These are phyloP conservation scores for Cyphomyrmex costatus DNA, from an alignment of 1,140 invertebrate species.

Conservation along the genomic window DNA sequence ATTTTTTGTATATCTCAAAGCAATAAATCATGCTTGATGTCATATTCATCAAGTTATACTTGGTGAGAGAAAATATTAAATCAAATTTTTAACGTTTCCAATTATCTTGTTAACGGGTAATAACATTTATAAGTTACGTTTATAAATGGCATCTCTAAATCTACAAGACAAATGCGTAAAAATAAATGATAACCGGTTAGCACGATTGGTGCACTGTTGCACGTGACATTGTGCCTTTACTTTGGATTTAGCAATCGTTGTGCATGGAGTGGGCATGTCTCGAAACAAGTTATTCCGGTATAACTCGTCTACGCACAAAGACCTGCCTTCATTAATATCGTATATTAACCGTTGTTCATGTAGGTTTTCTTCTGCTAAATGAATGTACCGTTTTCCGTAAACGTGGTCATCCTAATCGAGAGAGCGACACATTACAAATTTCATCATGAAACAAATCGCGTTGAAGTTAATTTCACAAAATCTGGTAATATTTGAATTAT, in stretches of 20 bases:
- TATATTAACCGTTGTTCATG: slow-evolving; percentile 65
- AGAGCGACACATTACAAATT: slow-evolving; percentile 8
- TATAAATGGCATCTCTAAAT: slow-evolving; percentile 48
- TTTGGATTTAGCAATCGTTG: slow-evolving; percentile 69
- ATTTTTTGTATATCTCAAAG: neutral
- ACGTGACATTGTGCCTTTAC: slow-evolving; percentile 72
- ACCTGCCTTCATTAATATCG: slow-evolving; percentile 74
- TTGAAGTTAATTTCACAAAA: neutral
- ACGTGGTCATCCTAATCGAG: slow-evolving; percentile 20
- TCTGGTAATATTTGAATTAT: neutral
- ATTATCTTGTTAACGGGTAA: slow-evolving; percentile 17
- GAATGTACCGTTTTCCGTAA: slow-evolving; percentile 65
- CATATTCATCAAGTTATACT: neutral
- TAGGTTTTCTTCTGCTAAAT: slow-evolving; percentile 53
- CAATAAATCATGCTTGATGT: neutral
- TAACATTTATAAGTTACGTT: slow-evolving; percentile 28
- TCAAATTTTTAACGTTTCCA: neutral
- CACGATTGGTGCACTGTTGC: slow-evolving; percentile 22
- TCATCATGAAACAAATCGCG: neutral
- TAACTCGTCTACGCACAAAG: slow-evolving; percentile 73
- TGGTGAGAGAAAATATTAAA: neutral
- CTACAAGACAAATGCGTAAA: slow-evolving; percentile 15
- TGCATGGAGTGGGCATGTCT: slow-evolving; percentile 57
- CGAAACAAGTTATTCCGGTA: slow-evolving; percentile 76
- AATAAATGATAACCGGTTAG: slow-evolving; percentile 26